Conservation (phyloP, 1,140 invertebrate species). For the Eulimnadia texana region DNA sequence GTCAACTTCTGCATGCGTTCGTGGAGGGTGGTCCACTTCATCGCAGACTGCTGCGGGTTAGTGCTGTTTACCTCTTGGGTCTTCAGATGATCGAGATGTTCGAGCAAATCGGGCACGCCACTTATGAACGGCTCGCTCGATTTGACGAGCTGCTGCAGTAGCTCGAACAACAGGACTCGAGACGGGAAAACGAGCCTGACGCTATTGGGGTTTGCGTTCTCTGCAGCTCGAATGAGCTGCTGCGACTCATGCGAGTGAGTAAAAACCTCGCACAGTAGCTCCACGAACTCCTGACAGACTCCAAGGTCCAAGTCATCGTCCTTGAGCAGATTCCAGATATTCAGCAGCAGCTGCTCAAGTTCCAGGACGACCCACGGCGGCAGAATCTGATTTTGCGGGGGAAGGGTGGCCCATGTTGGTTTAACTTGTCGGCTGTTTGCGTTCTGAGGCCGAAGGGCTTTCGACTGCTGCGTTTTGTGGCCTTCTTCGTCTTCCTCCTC, state of each 20-base stretch:
- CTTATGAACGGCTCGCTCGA: not conserved
- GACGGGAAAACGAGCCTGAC: slow-evolving; percentile 3
- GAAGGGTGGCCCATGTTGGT: not conserved
- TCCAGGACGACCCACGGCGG: slow-evolving; percentile 2
- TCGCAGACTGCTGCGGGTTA: not conserved
- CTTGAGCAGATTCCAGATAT: slow-evolving; percentile 1
- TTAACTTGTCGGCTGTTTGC: not conserved
- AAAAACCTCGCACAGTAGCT: not conserved
- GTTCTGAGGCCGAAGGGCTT: not conserved
- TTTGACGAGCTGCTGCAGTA: slow-evolving; percentile 4
- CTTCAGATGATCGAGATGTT: not conserved
- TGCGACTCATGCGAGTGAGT: not conserved
- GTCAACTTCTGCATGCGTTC: not conserved
- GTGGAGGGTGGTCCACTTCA: not conserved
- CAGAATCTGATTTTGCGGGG: not conserved
- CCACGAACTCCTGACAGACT: not conserved
- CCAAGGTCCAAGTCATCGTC: not conserved
- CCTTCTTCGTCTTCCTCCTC: not conserved
- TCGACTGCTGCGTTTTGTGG: not conserved
- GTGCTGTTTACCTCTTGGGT: not conserved
- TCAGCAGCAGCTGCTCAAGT: slow-evolving; percentile 2
- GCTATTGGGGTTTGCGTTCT: not conserved
- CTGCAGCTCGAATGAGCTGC: not conserved
- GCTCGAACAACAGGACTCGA: not conserved
- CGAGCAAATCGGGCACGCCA: not conserved